These are phyloP conservation scores for Acrobasis repandana DNA, from an alignment of 2,888 invertebrate genomes.

Conservation along the genomic window DNA sequence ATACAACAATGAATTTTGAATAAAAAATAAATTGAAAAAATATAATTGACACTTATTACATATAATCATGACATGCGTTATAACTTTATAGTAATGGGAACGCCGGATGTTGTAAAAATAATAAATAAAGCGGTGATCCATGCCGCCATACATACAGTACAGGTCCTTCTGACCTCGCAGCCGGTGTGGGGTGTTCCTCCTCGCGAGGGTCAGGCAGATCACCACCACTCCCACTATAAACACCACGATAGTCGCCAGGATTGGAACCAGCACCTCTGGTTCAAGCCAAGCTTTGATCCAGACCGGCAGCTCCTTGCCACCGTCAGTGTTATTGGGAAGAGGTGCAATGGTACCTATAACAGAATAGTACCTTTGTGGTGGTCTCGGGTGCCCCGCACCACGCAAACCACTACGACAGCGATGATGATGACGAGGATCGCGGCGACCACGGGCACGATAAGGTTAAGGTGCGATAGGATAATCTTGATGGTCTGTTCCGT, in stretches of 20 bases:
- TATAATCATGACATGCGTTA: constrained; percentile 1
- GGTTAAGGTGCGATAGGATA: constrained; percentile 94
- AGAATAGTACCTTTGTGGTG: constrained; percentile 89
- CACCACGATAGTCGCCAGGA: constrained; percentile 94
- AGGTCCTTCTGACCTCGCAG: constrained; percentile 91
- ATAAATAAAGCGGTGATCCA: constrained; percentile 53
- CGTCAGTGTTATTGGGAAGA: constrained; percentile 84
- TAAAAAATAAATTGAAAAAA: constrained; percentile 29
- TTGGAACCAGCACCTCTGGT: constrained; percentile 94
- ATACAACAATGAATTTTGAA: constrained; percentile 49
- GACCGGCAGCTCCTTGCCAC: constrained; percentile 81
- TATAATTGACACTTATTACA: not conserved
- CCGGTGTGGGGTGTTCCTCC: constrained; percentile 91
- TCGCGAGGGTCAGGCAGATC: constrained; percentile 93
- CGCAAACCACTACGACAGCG: constrained; percentile 96
- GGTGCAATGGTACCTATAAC: constrained; percentile 91
- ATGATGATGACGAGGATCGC: constrained; percentile 96
- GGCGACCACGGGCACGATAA: constrained; percentile 96
- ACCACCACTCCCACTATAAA: constrained; percentile 95
- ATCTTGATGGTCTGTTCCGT: constrained; percentile 93
- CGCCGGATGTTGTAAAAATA: constrained; percentile 29
- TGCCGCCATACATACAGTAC: constrained; percentile 88
- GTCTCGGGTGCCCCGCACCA: constrained; percentile 92
- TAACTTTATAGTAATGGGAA: constrained; percentile 5
- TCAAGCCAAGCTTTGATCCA: constrained; percentile 95